Base-by-base conservation (phyloP, 2,113 vertebrate species). In the Pteropus alecto region DNA sequence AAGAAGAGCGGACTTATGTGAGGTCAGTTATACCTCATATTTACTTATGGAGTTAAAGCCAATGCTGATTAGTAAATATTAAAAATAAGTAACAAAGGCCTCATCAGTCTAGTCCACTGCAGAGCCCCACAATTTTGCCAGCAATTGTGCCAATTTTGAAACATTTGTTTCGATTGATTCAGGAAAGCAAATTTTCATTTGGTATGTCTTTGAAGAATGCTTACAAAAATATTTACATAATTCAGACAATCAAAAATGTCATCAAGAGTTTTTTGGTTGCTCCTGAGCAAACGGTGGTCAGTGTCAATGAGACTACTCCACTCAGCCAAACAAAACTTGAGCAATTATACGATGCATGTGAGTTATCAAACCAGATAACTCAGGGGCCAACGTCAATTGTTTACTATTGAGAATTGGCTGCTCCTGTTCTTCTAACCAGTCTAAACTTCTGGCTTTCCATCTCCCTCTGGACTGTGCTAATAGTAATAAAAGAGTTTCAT, bases 101-200 rank as follows among this genome's bases (percentile, higher is more conserved):
- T 82, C 15, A 30, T 58, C 16, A 35, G 3, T 13, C 28, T 22
- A 61, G 22, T 13, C 76, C 0, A 7, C 16, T 33, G 15, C 18
- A 61, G 28, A 84, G 30, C 26, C 56, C 41, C 30, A n/a, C 0
- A 26, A 74, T 93, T 95, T 94, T 88, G 68, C 73, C 33, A 76
- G 43, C 21, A 92, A 70, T 54, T 58, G 41, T 79, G 35, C 48
- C 79, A 90, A 88, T 74, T 92, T 78, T 70, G 28, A 96, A 96
- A 85, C 46, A 90, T 85, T 92, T 87, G 71, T 90, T 95, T 93
- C 70, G 78, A 87, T 33, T 67, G 87, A 92, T 96, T 94, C 13
- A 13, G 61, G 35, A 90, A 96, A 97, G 73, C 73, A 93, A 67
- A 68, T 76, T 91, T 96, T 71, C 14, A 67, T 88, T 97, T 96